Base-by-base conservation (phyloP, 2,888 invertebrate species). In the Hypercompe scribonia region DNA sequence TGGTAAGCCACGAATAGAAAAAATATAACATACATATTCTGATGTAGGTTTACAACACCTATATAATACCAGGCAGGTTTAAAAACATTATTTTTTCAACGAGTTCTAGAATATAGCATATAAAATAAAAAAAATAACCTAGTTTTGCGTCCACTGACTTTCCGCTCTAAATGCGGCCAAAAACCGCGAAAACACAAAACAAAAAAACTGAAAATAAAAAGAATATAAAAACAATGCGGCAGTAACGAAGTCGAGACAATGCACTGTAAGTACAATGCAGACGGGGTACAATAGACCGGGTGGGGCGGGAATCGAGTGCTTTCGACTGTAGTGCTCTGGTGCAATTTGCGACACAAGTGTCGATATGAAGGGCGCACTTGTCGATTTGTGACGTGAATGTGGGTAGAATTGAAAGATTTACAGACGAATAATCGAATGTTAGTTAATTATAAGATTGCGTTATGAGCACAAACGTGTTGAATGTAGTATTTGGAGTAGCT, bases 211-310 rank as follows among this genome's bases (percentile, higher is more conserved):
- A 80, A 86, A 85, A 83, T 78, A 78, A 86, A 58, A 86, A 85
- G 76, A 80, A 81, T 81, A 83, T 82, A 84, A 84, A 86, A 86
- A 86, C 87, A 86, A 86, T 81, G 79, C 82, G 58, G 34, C 65
- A 71, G 83, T 86, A 86, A 86, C 86, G 86, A 85, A 86, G 78
- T 70, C 81, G 76, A 75, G 75, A 85, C 85, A 85, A 84, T 83
- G 79, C 76, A 24, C 74, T 68, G 79, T 70, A 65, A 70, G 46
- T 66, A 84, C 81, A 81, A 84, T 82, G 81, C 42, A 71, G 72
- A 34, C 61, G 72, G 71, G 71, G 66, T 68, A 81, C 77, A 81
- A 84, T 79, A 72, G 81, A 70, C 66, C 39, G 18, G 78, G 65
- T 78, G 73, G 72, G 74, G 65, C 72, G 68, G 66, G 54, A 77